Conservation (phyloP, 2,113 vertebrate genomes). For the Halichoeres trimaculatus region DNA sequence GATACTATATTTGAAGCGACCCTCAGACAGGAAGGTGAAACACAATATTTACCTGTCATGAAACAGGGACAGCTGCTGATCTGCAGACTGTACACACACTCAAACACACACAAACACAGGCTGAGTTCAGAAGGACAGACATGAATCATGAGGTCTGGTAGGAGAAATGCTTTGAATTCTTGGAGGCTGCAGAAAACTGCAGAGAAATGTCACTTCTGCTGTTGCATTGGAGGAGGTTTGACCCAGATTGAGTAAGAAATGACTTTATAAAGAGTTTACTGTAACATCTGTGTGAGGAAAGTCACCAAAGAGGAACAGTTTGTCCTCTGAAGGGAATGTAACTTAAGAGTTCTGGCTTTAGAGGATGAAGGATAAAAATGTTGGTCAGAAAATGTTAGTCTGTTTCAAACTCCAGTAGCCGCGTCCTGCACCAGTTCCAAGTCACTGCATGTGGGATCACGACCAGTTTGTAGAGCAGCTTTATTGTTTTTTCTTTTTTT, state of each 20-base stretch:
- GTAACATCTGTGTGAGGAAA: constrained; percentile 25
- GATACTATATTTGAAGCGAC: constrained; percentile 56
- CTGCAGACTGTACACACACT: constrained; percentile 8
- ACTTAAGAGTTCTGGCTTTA: too few species aligned
- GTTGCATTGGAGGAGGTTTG: neutral
- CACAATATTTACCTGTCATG: constrained; percentile 57
- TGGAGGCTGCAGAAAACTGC: neutral
- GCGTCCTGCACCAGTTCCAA: too few species aligned
- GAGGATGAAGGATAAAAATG: too few species aligned
- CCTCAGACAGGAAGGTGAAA: constrained; percentile 43
- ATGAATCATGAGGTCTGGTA: neutral
- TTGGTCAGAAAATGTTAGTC: too few species aligned
- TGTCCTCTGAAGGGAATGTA: neutral
- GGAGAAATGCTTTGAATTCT: neutral
- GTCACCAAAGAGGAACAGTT: neutral
- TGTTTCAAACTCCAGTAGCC: too few species aligned
- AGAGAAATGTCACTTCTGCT: neutral
- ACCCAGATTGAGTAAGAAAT: constrained; percentile 23
- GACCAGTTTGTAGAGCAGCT: too few species aligned
- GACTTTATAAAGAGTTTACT: constrained; percentile 13
- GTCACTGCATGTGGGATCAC: too few species aligned
- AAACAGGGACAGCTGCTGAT: constrained; percentile 49
- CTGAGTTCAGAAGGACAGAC: constrained; percentile 18
- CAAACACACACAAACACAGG: constrained; percentile 2
- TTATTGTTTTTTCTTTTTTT: too few species aligned